Evolutionary conservation across 2,113 vertebrate species (phyloP).

Genomic region (Brachypodius melanocephalos): DNA sequence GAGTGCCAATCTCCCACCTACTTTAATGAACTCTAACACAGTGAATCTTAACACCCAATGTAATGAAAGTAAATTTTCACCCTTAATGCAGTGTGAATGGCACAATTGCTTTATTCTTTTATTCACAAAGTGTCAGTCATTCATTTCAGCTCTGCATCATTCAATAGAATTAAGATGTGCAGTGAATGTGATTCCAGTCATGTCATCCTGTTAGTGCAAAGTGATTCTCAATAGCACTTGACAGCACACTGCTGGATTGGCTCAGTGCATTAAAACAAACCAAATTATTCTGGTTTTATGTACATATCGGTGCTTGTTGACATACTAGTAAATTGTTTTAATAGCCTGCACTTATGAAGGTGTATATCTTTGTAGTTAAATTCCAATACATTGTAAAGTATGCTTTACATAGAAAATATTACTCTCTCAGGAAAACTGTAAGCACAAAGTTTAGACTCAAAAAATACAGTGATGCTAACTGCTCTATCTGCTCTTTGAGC

Average conservation of each 20-base stretch:
- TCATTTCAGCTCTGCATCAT: slow-evolving; percentile 39
- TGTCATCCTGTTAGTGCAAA: slow-evolving; percentile 63
- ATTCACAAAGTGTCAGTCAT: slow-evolving; percentile 51
- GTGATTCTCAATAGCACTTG: slow-evolving; percentile 57
- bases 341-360: slow-evolving; percentile 63
- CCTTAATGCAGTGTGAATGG: not conserved
- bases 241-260: slow-evolving; percentile 15
- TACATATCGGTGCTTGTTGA: slow-evolving; percentile 52
- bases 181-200: slow-evolving; percentile 32
- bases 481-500: slow-evolving; percentile 26
- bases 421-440: slow-evolving; percentile 58
- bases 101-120: slow-evolving; percentile 33
- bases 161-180: slow-evolving; percentile 40
- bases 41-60: not conserved
- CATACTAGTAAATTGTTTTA: slow-evolving; percentile 71
- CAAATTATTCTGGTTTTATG: slow-evolving; percentile 59
- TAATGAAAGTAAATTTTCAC: slow-evolving; percentile 17
- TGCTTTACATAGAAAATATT: slow-evolving; percentile 52
- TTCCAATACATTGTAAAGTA: slow-evolving; percentile 54
- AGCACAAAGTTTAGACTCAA: slow-evolving; percentile 51
- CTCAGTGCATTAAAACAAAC: slow-evolving; percentile 58
- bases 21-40: not conserved
- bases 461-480: not conserved
- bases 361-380: slow-evolving; percentile 69
- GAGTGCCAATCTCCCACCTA: not conserved